These are phyloP conservation scores for Chloropsis cyanopogon DNA, from an alignment of 2,113 vertebrate genomes.

Conservation along the genomic window DNA sequence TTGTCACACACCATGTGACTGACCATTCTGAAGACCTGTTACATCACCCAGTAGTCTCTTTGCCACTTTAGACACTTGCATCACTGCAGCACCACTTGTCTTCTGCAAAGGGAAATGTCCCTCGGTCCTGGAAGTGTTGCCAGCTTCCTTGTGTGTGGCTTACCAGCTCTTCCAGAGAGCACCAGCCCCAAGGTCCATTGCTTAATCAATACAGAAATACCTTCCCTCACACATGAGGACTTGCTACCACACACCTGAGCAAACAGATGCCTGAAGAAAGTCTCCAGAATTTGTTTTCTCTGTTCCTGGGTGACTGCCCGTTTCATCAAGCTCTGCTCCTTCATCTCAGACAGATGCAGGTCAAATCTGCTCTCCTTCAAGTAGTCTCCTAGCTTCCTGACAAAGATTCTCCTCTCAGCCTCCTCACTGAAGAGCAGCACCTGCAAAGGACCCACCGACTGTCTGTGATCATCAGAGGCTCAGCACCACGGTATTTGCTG, in stretches of 20 bases:
- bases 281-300: conserved; percentile 87
- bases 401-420: conserved; percentile 76
- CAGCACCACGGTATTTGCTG: background rate
- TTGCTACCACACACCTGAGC: conserved; percentile 78
- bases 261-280: conserved; percentile 93
- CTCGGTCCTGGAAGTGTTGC: background rate
- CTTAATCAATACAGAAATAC: background rate
- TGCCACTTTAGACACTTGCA: background rate
- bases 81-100: background rate
- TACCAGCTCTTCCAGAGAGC: background rate
- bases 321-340: conserved; percentile 80
- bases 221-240: background rate
- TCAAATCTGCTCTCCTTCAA: conserved; percentile 28
- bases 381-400: conserved; percentile 64
- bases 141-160: background rate
- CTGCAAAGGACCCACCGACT: conserved; percentile 48
- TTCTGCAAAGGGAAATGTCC: background rate
- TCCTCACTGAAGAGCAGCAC: conserved; percentile 85
- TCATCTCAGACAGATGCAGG: conserved; percentile 71
- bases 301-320: conserved; percentile 86
- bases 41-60: background rate
- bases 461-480: background rate
- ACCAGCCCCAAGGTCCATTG: background rate
- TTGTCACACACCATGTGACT: background rate
- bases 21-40: background rate